Evolutionary conservation across 2,888 invertebrate species (phyloP).

Genomic region (Furcula furcula): DNA sequence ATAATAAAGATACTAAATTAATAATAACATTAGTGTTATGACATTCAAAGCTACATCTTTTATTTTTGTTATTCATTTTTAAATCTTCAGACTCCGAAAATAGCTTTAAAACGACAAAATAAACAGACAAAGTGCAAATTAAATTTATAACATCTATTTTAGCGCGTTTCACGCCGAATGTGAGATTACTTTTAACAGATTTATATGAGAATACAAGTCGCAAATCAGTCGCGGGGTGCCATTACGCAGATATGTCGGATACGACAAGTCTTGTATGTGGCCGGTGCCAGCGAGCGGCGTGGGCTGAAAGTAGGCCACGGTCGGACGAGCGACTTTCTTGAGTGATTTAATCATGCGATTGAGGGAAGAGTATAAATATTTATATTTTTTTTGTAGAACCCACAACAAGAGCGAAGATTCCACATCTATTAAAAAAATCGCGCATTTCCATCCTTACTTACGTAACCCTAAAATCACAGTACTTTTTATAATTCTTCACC

Average conservation of each 20-base stretch:
- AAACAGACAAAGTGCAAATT: neutral
- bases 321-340: constrained; percentile 18
- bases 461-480: neutral
- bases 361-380: no score
- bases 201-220: constrained; percentile 2
- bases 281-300: constrained; percentile 57
- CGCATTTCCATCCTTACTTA: no score
- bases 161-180: neutral
- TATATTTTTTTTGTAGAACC: no score
- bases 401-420: no score
- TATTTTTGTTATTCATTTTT: no score
- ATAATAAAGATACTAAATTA: no score
- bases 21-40: no score
- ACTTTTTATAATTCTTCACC: constrained; percentile 1
- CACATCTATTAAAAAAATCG: no score
- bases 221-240: constrained; percentile 3
- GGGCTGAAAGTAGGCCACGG: constrained; percentile 66
- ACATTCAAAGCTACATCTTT: no score
- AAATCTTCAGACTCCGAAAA: neutral
- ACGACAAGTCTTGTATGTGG: constrained; percentile 46
- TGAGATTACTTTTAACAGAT: constrained; percentile 3
- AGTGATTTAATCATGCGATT: neutral
- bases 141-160: constrained; percentile 1
- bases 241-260: constrained; percentile 38
- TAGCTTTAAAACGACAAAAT: neutral